phyloP scores from a whole-genome alignment of 1,140 invertebrate species.

The Drosophila murphyi region DNA sequence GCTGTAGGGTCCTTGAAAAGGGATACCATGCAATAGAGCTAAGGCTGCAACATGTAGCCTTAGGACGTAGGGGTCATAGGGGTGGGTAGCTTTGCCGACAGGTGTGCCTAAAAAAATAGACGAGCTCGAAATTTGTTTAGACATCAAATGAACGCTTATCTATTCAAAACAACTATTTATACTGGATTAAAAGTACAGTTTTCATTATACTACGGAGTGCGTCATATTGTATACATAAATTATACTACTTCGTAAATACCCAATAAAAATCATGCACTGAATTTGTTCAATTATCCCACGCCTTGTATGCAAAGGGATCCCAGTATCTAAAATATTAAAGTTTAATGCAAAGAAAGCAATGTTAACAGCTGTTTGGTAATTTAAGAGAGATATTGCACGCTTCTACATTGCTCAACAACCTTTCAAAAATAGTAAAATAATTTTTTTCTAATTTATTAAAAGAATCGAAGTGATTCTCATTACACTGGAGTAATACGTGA shows the following conservation, averaged over 20 bases:
- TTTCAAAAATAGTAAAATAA: too few relatives aligned
- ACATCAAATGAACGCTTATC: slow-evolving; percentile 55
- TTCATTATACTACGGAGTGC: neutral
- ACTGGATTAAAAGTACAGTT: slow-evolving; percentile 47
- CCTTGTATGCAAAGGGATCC: too few relatives aligned
- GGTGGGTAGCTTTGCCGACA: slow-evolving; percentile 62
- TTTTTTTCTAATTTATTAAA: too few relatives aligned
- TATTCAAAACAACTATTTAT: slow-evolving; percentile 36
- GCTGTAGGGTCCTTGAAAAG: slow-evolving; percentile 71
- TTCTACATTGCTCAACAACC: too few relatives aligned
- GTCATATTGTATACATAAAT: neutral
- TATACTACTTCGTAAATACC: slow-evolving; percentile 10
- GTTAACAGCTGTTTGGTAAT: too few relatives aligned
- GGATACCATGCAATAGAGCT: slow-evolving; percentile 53
- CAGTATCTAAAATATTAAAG: too few relatives aligned
- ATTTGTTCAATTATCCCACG: too few relatives aligned
- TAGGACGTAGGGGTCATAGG: slow-evolving; percentile 43
- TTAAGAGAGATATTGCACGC: too few relatives aligned
- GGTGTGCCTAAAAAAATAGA: slow-evolving; percentile 50
- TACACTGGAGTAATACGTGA: too few relatives aligned
- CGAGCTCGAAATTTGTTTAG: slow-evolving; percentile 61
- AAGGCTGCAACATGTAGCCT: slow-evolving; percentile 54
- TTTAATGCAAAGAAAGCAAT: too few relatives aligned
- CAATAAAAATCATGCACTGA: neutral
- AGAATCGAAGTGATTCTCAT: too few relatives aligned